A percentile compares a stretch with the other conserved stretches of the same genome.
phyloP scores from a whole-genome alignment of 2,797 vertebrate species.

The Dryobates pubescens region DNA sequence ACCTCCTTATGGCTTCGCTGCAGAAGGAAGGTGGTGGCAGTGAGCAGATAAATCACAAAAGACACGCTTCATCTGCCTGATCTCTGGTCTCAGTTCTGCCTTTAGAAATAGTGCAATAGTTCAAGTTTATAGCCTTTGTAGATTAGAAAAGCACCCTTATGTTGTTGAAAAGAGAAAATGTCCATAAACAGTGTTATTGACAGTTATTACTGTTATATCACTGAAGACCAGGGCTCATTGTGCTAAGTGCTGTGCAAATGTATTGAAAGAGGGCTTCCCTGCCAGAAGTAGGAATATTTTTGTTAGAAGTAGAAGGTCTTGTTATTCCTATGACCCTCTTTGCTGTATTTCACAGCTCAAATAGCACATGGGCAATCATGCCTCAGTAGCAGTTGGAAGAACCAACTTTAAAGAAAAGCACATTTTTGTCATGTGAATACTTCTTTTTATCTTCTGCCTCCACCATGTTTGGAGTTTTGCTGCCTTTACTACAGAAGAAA shows the following conservation, averaged over 20 bases:
- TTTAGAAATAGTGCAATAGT: constrained; percentile 46
- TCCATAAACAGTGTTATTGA: constrained; percentile 48
- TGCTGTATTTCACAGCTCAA: constrained; percentile 22
- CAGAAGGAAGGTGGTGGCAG: not conserved
- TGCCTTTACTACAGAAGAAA: not conserved
- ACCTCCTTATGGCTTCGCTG: constrained; percentile 1
- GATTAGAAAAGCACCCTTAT: constrained; percentile 33
- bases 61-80: constrained; percentile 41
- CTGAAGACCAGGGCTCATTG: not conserved
- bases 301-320: constrained; percentile 26
- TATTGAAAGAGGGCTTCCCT: constrained; percentile 35
- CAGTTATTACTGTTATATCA: constrained; percentile 32
- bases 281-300: constrained; percentile 21
- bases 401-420: not conserved
- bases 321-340: constrained; percentile 20
- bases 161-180: constrained; percentile 36
- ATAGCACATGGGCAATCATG: constrained; percentile 1
- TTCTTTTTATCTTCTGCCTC: not conserved
- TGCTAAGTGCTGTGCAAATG: constrained; percentile 32
- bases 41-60: constrained; percentile 40
- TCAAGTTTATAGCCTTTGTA: constrained; percentile 41
- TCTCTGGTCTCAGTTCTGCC: constrained; percentile 54
- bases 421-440: not conserved
- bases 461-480: not conserved
- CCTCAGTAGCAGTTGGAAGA: constrained; percentile 10